Conservation (phyloP, 2,797 vertebrate species). For the Anabacerthia variegaticeps region DNA sequence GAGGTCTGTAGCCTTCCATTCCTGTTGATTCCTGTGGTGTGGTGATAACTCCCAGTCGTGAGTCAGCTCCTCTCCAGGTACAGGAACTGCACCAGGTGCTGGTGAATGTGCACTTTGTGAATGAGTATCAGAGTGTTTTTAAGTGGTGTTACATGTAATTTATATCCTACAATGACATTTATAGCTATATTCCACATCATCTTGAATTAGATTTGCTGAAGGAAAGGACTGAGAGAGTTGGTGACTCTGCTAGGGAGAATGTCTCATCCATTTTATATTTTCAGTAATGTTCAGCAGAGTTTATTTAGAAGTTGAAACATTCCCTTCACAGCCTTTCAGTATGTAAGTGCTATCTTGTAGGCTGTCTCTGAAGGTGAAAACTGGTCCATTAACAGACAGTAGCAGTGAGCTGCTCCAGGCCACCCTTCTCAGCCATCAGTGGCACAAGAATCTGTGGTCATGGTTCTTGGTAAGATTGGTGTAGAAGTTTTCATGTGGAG, state of each 20-base stretch:
- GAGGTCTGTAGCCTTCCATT: neutral
- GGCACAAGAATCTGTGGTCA: neutral
- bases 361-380: neutral
- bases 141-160: neutral
- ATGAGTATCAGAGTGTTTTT: neutral
- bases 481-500: neutral
- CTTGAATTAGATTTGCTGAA: neutral
- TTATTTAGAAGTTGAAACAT: neutral
- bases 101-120: neutral
- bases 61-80: neutral
- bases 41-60: neutral
- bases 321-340: neutral
- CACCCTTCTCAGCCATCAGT: neutral
- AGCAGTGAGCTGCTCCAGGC: neutral
- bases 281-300: neutral
- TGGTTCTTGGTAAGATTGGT: neutral
- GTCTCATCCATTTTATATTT: neutral
- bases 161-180: neutral
- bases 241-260: neutral
- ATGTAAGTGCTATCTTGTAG: neutral
- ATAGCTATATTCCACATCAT: neutral
- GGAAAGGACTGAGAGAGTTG: neutral
- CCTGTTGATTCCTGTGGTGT: neutral
- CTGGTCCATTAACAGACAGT: neutral
- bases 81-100: neutral